Base-by-base conservation (phyloP, 2,113 vertebrate species). In the Megalops atlanticus region DNA sequence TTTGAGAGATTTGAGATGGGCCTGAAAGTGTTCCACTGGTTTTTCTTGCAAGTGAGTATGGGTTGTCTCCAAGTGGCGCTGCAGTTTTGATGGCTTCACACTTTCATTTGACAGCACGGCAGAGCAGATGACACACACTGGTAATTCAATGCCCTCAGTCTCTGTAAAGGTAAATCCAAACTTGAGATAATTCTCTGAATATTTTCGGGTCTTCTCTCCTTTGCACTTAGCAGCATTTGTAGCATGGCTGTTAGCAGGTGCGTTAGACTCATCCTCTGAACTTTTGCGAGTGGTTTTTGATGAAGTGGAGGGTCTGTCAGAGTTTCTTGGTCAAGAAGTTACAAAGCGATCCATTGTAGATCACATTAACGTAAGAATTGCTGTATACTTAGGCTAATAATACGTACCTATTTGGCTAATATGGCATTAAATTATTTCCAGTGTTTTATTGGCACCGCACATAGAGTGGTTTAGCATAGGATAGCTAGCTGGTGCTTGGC, bases 321-420 rank as follows among this genome's bases (percentile, higher is more conserved):
- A 33, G 69, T 71, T 71, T 33, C 69, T 71, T 68, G 58, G 58
- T 68, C 1, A 18, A 68, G 58, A 68, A 68, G 58, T 68, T 68
- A 68, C 58, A 68, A 68, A 68, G 58, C 58, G 21, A 68, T 68
- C 58, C 58, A 24, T 68, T 68, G 58, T 6, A 27, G 21, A 68
- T 68, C 58, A 68, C 58, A 68, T 68, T 68, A 68, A 45, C 1
- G 43, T 45, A 45, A 68, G 58, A 12, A 68, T 68, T 7, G 58
- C 58, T 27, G 58, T 68, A 24, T 68, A 68, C 58, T 68, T 68
- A 68, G 58, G 58, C 58, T 68, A 68, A 68, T 68, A 68, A 68
- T 68, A 68, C 21, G 58, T 4, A 68, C 6, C 58, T 68, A 12
- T 68, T 68, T 68, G 58, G 1, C 58, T 64, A 64, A 64, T 64